Conservation (phyloP, 2,888 invertebrate species). For the Argyresthia goedartella region DNA sequence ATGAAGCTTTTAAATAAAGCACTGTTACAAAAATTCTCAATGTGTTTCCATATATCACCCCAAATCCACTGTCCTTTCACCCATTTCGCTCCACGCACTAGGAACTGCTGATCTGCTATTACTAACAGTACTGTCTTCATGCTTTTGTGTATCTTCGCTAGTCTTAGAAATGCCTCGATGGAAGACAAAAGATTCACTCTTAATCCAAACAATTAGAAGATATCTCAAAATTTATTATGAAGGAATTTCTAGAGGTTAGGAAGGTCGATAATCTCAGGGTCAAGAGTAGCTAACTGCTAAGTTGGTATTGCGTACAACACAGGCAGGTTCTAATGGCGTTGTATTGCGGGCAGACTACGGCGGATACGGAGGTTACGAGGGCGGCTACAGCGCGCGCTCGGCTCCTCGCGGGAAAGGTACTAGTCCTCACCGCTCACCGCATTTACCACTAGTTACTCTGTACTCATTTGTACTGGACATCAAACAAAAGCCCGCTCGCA, state of each 20-base stretch:
- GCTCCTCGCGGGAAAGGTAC: slow-evolving; percentile 91
- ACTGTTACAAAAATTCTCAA: slow-evolving; percentile 77
- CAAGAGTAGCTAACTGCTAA: too few relatives aligned
- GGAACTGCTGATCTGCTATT: background rate
- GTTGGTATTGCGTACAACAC: background rate
- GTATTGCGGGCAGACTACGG: slow-evolving; percentile 83
- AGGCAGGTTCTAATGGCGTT: slow-evolving; percentile 64
- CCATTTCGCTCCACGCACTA: slow-evolving; percentile 12
- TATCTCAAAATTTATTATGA: too few relatives aligned
- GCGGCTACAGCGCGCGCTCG: slow-evolving; percentile 90
- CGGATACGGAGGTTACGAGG: slow-evolving; percentile 89
- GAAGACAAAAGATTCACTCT: too few relatives aligned
- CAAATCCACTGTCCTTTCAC: slow-evolving; percentile 38
- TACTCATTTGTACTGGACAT: slow-evolving; percentile 1
- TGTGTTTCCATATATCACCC: slow-evolving; percentile 75
- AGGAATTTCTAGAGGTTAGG: too few relatives aligned
- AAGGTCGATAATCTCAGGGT: too few relatives aligned
- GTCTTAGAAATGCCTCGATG: background rate
- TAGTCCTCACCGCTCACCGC: slow-evolving; percentile 22
- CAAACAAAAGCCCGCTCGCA: slow-evolving; percentile 9
- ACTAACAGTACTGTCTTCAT: background rate
- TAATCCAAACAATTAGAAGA: too few relatives aligned
- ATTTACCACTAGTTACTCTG: background rate
- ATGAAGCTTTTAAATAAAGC: slow-evolving; percentile 77
- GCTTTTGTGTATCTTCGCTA: background rate